Conservation (phyloP, 2,888 invertebrate species). For the Drosophila rellima region DNA sequence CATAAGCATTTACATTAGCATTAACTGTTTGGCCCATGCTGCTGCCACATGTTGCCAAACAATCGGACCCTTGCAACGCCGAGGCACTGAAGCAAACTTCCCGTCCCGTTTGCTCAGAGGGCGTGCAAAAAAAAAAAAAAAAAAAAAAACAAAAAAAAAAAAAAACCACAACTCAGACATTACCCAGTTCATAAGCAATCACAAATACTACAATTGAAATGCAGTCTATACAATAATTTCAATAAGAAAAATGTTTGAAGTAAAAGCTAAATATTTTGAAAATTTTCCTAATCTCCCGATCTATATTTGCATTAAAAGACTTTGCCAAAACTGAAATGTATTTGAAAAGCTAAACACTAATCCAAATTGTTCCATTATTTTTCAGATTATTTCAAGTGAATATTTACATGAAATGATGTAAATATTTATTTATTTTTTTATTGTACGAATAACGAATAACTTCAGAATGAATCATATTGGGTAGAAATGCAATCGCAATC, state of each 20-base stretch:
- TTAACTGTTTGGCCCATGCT: background rate
- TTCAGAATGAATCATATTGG: conserved; percentile 22
- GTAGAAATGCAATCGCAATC: conserved; percentile 12
- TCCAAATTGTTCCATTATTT: background rate
- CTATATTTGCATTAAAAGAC: background rate
- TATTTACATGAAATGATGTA: background rate
- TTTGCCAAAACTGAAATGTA: background rate
- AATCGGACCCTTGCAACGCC: conserved; percentile 40
- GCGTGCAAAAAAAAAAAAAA: conserved; percentile 46
- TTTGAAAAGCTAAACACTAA: background rate
- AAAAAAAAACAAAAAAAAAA: conserved; percentile 4
- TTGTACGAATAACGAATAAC: background rate
- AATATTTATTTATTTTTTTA: background rate
- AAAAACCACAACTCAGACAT: conserved; percentile 14
- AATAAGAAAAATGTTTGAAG: background rate
- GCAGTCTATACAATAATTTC: conserved; percentile 1
- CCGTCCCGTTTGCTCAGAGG: conserved; percentile 68
- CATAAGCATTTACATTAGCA: conserved; percentile 15
- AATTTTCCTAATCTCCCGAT: background rate
- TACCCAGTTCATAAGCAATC: conserved; percentile 5
- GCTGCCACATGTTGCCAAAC: conserved; percentile 8
- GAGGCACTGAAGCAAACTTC: conserved; percentile 71
- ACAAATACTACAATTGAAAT: background rate
- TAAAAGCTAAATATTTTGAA: background rate
- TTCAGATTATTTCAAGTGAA: background rate